Percentiles rank a stretch among this genome's conserved stretches.
Evolutionary conservation across 92 coral and sea anemone species (phyloP).

Genomic region (Porites rus): DNA sequence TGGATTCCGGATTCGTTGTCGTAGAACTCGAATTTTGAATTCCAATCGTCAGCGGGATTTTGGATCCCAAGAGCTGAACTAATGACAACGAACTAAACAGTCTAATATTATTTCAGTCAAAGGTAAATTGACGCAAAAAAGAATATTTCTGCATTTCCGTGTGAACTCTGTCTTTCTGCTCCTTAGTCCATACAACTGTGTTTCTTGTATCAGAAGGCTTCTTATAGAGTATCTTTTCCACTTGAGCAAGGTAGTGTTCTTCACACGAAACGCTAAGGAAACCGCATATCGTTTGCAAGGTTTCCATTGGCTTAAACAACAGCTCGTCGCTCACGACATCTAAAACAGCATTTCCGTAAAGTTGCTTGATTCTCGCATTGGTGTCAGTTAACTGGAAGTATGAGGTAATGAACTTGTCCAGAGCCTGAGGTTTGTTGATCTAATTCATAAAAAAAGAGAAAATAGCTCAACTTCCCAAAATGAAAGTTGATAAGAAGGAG

Average conservation of each 20-base stretch:
- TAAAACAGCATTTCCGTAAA: conserved; percentile 42
- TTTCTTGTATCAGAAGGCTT: conserved; percentile 53
- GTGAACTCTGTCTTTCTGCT: conserved; percentile 45
- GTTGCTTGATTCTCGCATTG: conserved; percentile 27
- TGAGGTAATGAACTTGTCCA: conserved; percentile 30
- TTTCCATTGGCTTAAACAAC: conserved; percentile 43
- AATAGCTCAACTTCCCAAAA: background rate
- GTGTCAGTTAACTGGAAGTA: conserved; percentile 49
- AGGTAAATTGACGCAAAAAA: conserved; percentile 20
- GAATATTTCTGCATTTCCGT: conserved; percentile 40
- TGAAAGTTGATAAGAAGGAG: background rate
- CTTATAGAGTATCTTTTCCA: conserved; percentile 18
- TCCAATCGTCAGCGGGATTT: no score
- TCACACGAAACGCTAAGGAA: conserved; percentile 35
- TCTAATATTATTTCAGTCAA: background rate
- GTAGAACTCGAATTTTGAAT: no score
- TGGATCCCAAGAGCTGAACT: no score
- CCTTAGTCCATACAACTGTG: conserved; percentile 46
- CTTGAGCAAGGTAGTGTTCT: conserved; percentile 26
- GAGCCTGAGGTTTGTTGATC: conserved; percentile 32
- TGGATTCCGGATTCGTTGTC: no score
- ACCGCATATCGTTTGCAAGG: conserved; percentile 24
- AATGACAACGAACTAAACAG: no score
- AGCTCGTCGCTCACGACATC: conserved; percentile 43
- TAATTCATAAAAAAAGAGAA: background rate